Percentiles rank a stretch among this genome's conserved stretches.
These are phyloP conservation scores for Neostethus bicornis DNA, from an alignment of 2,797 vertebrate species.

Conservation along the genomic window DNA sequence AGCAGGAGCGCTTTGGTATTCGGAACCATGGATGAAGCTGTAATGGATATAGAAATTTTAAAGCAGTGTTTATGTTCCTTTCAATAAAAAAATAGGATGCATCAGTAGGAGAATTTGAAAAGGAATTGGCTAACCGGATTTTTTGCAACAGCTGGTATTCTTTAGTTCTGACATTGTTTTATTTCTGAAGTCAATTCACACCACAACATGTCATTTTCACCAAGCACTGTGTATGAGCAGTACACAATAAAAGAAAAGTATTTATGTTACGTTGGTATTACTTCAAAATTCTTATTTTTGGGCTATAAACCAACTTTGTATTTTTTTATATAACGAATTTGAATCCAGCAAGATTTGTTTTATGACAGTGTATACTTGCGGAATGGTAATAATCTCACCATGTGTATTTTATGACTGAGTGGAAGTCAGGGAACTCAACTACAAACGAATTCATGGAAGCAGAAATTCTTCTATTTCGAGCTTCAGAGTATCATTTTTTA, in stretches of 20 bases:
- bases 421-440: constrained; percentile 10
- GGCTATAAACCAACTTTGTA: constrained; percentile 2
- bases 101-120: constrained; percentile 10
- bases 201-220: background rate
- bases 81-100: constrained; percentile 25
- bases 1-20: constrained; percentile 35
- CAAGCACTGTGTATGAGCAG: constrained; percentile 1
- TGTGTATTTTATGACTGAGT: constrained; percentile 16
- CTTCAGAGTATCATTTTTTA: constrained; percentile 9
- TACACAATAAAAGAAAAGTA: constrained; percentile 7
- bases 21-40: constrained; percentile 14
- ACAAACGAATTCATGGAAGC: constrained; percentile 14
- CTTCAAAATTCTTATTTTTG: constrained; percentile 9
- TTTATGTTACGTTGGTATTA: constrained; percentile 16
- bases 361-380: constrained; percentile 2
- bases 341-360: constrained; percentile 7
- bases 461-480: background rate
- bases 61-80: constrained; percentile 23
- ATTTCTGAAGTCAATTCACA: background rate
- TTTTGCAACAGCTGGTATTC: constrained; percentile 13
- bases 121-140: constrained; percentile 37
- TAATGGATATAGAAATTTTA: background rate
- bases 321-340: constrained; percentile 1
- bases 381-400: background rate
- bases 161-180: background rate